Percentiles rank a stretch among this genome's conserved stretches.
Evolutionary conservation across 2,797 vertebrate species (phyloP).

Genomic region (Phoebastria nigripes): DNA sequence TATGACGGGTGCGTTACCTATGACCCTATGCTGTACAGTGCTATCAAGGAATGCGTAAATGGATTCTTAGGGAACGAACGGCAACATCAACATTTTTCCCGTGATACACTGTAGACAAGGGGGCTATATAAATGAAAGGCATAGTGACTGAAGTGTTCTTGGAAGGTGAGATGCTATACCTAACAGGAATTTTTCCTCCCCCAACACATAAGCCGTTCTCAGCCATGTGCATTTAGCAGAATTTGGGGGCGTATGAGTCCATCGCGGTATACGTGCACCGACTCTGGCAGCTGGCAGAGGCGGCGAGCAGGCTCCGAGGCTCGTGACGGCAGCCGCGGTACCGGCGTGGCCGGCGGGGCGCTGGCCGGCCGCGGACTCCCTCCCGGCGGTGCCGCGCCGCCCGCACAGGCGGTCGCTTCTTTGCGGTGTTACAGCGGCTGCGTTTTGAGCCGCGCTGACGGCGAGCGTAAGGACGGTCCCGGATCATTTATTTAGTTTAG

Average conservation of each 20-base stretch:
- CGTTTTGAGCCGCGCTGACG: background rate
- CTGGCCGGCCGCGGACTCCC: background rate
- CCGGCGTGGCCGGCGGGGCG: background rate
- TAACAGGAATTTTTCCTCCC: background rate
- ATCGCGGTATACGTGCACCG: accelerated
- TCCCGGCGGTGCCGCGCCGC: background rate
- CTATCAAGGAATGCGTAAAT: accelerated
- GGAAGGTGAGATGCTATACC: background rate
- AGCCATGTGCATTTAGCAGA: accelerated
- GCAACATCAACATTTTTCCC: background rate
- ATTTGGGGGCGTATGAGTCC: background rate
- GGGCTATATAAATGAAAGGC: background rate
- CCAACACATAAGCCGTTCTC: accelerated
- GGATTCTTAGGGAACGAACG: background rate
- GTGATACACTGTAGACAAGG: background rate
- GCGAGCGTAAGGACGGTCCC: background rate
- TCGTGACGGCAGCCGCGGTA: background rate
- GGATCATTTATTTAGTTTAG: too few relatives aligned
- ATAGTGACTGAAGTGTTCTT: accelerated
- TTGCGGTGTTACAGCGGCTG: background rate
- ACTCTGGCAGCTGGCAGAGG: background rate
- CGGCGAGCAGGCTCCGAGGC: background rate
- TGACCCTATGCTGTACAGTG: background rate
- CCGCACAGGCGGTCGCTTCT: background rate
- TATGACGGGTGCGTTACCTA: accelerated